Percentiles rank a stretch among this genome's conserved stretches.
Conservation (phyloP, 2,797 vertebrate genomes). For the Lepilemur ruficaudatus region DNA sequence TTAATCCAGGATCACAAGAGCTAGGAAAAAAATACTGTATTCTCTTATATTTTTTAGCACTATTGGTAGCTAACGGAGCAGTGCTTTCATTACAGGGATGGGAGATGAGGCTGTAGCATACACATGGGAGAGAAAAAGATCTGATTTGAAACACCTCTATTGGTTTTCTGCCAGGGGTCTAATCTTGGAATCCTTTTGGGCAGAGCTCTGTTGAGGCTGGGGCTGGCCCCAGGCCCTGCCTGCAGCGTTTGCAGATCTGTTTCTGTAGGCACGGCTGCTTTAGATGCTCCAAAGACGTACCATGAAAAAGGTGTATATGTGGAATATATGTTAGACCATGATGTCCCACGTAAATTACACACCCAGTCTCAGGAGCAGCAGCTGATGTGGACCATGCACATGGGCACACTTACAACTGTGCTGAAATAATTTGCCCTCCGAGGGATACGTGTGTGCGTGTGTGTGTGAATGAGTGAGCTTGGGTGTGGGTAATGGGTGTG, state of each 20-base stretch:
- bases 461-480: not conserved
- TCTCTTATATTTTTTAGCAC: not conserved
- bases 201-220: too few relatives aligned
- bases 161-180: not conserved
- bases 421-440: not conserved
- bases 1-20: not conserved
- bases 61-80: not conserved
- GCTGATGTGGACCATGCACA: accelerated
- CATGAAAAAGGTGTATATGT: too few relatives aligned
- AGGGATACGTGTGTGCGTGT: accelerated
- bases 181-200: too few relatives aligned
- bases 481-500: accelerated
- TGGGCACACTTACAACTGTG: too few relatives aligned
- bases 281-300: not conserved
- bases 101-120: accelerated
- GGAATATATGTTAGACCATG: not conserved
- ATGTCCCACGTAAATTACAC: not conserved
- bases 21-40: not conserved
- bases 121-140: accelerated
- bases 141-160: not conserved
- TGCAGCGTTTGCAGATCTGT: not conserved
- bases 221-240: accelerated
- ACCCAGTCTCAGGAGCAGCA: not conserved
- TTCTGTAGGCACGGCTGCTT: not conserved
- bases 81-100: not conserved